Evolutionary conservation across 2,888 invertebrate species (phyloP).

Genomic region (Lymantria monacha): DNA sequence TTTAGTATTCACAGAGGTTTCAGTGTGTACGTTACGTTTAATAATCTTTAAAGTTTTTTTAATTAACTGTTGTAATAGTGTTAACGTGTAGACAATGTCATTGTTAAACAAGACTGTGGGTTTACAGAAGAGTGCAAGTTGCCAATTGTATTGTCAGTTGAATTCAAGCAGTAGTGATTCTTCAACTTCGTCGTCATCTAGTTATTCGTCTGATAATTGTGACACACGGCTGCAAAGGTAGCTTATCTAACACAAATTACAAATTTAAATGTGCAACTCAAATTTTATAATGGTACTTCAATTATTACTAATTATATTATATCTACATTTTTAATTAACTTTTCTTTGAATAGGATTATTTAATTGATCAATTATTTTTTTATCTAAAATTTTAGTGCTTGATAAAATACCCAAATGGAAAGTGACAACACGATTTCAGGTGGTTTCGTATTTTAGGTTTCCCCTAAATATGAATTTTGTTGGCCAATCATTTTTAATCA

Average conservation of each 20-base stretch:
- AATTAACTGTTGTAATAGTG: constrained; percentile 17
- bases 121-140: constrained; percentile 56
- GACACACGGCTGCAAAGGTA: constrained; percentile 66
- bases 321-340: too few species aligned
- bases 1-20: constrained; percentile 41
- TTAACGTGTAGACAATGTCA: constrained; percentile 19
- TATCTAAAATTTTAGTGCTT: too few species aligned
- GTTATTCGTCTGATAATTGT: constrained; percentile 53
- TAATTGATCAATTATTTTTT: too few species aligned
- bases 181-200: constrained; percentile 59
- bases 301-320: too few species aligned
- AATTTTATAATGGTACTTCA: too few species aligned
- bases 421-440: too few species aligned
- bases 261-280: neutral
- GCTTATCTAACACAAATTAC: neutral
- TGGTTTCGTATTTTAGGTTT: too few species aligned
- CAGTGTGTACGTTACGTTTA: constrained; percentile 21
- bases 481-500: too few species aligned
- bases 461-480: too few species aligned
- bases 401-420: too few species aligned
- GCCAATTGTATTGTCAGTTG: constrained; percentile 50
- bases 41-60: constrained; percentile 14
- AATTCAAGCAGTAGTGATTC: constrained; percentile 61
- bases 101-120: constrained; percentile 25
- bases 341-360: too few species aligned